Conservation (phyloP, 2,113 vertebrate genomes). For the Indicator indicator region DNA sequence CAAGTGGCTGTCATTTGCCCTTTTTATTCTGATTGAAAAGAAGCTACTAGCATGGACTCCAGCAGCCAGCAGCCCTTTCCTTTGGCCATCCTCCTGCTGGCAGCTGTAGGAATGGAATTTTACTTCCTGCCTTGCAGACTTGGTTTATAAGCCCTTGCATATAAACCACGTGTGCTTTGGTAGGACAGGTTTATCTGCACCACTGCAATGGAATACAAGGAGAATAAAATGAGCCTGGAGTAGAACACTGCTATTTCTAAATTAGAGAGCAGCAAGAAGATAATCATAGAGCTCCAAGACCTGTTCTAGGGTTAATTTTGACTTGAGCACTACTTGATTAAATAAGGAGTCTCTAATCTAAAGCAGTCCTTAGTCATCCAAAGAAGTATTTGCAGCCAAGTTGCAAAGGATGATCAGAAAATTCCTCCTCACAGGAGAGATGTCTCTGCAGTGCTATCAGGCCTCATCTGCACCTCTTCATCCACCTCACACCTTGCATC, state of each 20-base stretch:
- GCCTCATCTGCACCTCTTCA: rapidly evolving
- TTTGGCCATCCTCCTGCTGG: not conserved
- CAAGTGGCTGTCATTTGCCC: not conserved
- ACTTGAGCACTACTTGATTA: not conserved
- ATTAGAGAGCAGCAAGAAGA: not conserved
- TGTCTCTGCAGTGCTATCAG: rapidly evolving
- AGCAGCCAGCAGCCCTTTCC: not conserved
- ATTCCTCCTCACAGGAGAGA: rapidly evolving
- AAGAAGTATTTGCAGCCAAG: rapidly evolving
- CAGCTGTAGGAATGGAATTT: not conserved
- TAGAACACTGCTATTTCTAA: rapidly evolving
- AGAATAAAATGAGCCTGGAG: not conserved
- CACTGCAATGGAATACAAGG: not conserved
- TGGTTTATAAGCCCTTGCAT: not conserved
- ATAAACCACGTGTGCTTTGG: not conserved
- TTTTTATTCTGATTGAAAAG: not conserved
- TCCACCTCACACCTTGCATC: rapidly evolving
- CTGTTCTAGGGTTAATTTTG: not conserved
- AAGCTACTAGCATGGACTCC: not conserved
- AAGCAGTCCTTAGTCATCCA: not conserved
- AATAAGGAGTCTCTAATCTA: not conserved
- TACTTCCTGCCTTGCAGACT: not conserved
- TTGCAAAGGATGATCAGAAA: not conserved
- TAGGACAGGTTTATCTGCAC: not conserved
- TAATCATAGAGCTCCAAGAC: not conserved